phyloP scores from a whole-genome alignment of 2,113 vertebrate species.

The Callipepla squamata region DNA sequence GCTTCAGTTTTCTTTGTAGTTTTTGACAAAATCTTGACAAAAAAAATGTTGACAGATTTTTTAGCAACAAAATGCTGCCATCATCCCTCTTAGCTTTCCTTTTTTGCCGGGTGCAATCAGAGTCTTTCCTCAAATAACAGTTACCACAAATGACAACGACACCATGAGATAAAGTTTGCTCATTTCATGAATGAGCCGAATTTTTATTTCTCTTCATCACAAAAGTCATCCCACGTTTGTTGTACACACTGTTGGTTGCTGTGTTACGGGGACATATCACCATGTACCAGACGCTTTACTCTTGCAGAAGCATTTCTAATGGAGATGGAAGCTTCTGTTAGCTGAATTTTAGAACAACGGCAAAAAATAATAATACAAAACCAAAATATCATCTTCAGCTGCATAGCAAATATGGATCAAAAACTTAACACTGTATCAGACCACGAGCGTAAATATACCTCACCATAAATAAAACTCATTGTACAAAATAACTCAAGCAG shows the following conservation, averaged over 20 bases:
- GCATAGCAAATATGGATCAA: conserved; percentile 80
- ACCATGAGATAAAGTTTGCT: conserved; percentile 21
- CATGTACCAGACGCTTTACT: conserved; percentile 66
- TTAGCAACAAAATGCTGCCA: neutral
- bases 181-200: conserved; percentile 50
- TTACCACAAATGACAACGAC: neutral
- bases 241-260: conserved; percentile 60
- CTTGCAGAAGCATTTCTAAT: conserved; percentile 81
- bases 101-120: neutral
- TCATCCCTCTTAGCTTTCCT: neutral
- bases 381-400: conserved; percentile 79
- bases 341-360: conserved; percentile 68
- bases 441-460: conserved; percentile 80
- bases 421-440: conserved; percentile 80
- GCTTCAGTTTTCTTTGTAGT: neutral
- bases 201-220: conserved; percentile 70
- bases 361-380: conserved; percentile 76
- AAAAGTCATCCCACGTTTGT: conserved; percentile 70
- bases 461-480: conserved; percentile 85
- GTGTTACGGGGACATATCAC: conserved; percentile 65
- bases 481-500: conserved; percentile 82
- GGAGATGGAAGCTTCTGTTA: conserved; percentile 76
- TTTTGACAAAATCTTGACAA: neutral
- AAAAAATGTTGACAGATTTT: neutral
- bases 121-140: neutral